Percentiles rank a stretch among this genome's conserved stretches.
phyloP scores from a whole-genome alignment of 2,797 vertebrate species.

The Hephaestus fuliginosus region DNA sequence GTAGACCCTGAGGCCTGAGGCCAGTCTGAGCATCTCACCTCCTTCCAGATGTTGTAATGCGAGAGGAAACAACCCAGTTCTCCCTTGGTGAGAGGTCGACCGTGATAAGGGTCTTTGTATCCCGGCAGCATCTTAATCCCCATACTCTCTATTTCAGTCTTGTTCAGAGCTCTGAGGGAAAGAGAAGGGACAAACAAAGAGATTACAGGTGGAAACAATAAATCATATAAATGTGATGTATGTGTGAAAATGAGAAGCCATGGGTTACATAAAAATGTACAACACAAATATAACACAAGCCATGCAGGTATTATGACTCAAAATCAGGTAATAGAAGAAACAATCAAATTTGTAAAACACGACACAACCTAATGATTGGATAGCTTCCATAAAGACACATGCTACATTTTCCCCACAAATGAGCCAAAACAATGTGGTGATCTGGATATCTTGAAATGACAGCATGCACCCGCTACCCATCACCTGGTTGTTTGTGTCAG shows the following conservation, averaged over 20 bases:
- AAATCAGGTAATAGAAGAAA: not conserved
- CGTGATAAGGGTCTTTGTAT: slow-evolving; percentile 94
- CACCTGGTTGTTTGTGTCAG: slow-evolving; percentile 57
- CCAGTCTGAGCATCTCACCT: slow-evolving; percentile 81
- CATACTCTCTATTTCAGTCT: slow-evolving; percentile 88
- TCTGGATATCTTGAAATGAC: slow-evolving; percentile 23
- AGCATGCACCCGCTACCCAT: slow-evolving; percentile 35
- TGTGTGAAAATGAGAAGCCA: not conserved
- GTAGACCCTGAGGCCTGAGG: slow-evolving; percentile 17
- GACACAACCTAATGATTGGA: not conserved
- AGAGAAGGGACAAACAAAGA: slow-evolving; percentile 35
- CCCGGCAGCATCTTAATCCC: slow-evolving; percentile 93
- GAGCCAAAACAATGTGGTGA: slow-evolving; percentile 1
- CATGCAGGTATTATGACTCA: not conserved
- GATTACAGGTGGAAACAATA: slow-evolving; percentile 39
- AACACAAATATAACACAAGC: not conserved
- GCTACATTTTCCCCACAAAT: not conserved
- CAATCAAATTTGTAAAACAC: slow-evolving; percentile 14
- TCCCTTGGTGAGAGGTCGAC: slow-evolving; percentile 92
- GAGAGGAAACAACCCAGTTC: slow-evolving; percentile 97
- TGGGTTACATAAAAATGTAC: not conserved
- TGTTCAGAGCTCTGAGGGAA: slow-evolving; percentile 89
- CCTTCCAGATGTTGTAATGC: slow-evolving; percentile 94
- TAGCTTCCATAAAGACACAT: not conserved
- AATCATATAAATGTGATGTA: not conserved